Conservation (phyloP, 2,888 invertebrate species). For the Gryllus longicercus region DNA sequence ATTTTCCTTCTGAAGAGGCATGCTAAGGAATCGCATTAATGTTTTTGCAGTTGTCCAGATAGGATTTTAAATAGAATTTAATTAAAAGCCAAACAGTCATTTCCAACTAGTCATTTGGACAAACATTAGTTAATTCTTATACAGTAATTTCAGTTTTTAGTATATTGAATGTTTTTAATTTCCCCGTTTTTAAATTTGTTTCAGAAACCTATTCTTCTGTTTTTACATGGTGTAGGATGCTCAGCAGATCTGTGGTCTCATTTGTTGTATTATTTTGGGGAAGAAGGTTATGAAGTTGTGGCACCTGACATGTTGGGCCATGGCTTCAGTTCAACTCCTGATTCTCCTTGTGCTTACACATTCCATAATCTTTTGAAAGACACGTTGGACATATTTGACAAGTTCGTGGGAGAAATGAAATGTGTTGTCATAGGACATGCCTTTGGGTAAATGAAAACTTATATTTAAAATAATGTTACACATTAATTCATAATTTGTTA, state of each 20-base stretch:
- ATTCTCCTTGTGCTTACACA: constrained; percentile 53
- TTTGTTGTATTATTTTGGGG: constrained; percentile 57
- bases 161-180: not conserved
- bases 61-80: too few species aligned
- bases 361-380: constrained; percentile 60
- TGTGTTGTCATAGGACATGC: constrained; percentile 65
- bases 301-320: constrained; percentile 67
- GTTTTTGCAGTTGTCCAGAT: too few species aligned
- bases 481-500: too few species aligned
- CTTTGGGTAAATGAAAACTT: constrained; percentile 56
- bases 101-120: too few species aligned
- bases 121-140: not conserved
- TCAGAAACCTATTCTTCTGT: constrained; percentile 55
- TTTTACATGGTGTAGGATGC: constrained; percentile 66
- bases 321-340: constrained; percentile 61
- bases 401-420: constrained; percentile 54
- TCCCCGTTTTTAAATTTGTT: not conserved
- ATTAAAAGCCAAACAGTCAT: too few species aligned
- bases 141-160: not conserved
- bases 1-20: too few species aligned
- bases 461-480: not conserved
- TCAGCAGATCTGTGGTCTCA: constrained; percentile 61
- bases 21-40: too few species aligned
- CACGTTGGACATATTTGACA: constrained; percentile 57
- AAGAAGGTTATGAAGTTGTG: constrained; percentile 59